These are phyloP conservation scores for Luperina nickerlii DNA, from an alignment of 2,888 invertebrate species.

Conservation along the genomic window DNA sequence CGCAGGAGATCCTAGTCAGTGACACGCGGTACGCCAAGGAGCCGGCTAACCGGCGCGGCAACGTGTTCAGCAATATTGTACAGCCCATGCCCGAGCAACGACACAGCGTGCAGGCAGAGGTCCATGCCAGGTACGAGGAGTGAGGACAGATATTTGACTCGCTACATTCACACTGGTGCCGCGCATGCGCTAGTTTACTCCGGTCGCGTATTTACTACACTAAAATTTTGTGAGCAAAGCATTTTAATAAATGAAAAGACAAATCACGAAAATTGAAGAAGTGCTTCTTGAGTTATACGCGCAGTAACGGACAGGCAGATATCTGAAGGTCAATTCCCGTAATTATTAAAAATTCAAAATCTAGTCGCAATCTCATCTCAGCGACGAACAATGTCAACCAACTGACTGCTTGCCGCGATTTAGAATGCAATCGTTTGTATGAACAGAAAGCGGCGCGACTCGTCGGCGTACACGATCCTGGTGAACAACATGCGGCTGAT, in stretches of 20 bases:
- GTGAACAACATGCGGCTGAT: slow-evolving; percentile 98
- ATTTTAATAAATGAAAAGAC: not conserved
- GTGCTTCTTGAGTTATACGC: not conserved
- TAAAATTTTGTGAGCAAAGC: not conserved
- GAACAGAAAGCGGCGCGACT: slow-evolving; percentile 91
- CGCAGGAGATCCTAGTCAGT: slow-evolving; percentile 93
- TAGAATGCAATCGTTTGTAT: not conserved
- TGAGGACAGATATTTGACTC: not conserved
- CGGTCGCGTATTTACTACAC: not conserved
- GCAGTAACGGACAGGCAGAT: not conserved
- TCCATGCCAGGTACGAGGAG: slow-evolving; percentile 91
- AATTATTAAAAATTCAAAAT: no score
- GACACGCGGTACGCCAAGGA: slow-evolving; percentile 93
- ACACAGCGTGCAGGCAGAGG: slow-evolving; percentile 93
- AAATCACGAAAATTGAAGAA: not conserved
- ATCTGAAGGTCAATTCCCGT: no score
- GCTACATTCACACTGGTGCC: not conserved
- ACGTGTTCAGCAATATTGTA: slow-evolving; percentile 97
- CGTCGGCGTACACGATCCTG: slow-evolving; percentile 95
- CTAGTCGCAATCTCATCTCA: no score
- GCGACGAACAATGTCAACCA: no score
- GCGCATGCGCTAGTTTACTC: not conserved
- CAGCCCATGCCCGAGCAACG: slow-evolving; percentile 92
- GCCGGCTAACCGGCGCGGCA: slow-evolving; percentile 93
- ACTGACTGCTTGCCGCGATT: not conserved